A percentile compares a stretch with the other conserved stretches of the same genome.
Evolutionary conservation across 2,888 invertebrate species (phyloP).

Genomic region (Spialia ferax): DNA sequence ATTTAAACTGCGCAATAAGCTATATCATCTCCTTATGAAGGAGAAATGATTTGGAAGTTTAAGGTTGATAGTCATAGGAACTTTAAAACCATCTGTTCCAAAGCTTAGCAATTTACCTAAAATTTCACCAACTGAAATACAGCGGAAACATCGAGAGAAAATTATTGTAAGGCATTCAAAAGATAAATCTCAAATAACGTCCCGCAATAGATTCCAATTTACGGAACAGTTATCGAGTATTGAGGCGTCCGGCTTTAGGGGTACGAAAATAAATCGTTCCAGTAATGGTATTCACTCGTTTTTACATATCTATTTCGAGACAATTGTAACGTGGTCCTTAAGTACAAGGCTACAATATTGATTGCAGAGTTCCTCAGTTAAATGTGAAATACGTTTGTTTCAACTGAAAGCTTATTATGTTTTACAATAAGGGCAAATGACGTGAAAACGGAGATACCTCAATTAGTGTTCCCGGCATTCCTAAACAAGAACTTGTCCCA

Average conservation of each 20-base stretch:
- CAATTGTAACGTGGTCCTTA: not conserved
- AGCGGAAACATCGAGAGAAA: not conserved
- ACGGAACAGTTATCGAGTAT: constrained; percentile 43
- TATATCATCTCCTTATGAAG: no score
- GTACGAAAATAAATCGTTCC: constrained; percentile 42
- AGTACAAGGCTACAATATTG: constrained; percentile 69
- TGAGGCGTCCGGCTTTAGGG: constrained; percentile 41
- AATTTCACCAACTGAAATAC: not conserved
- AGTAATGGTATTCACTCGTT: constrained; percentile 30
- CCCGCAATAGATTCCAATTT: constrained; percentile 45
- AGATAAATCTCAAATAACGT: constrained; percentile 39
- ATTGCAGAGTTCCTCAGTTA: constrained; percentile 44
- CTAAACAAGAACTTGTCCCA: no score
- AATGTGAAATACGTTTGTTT: not conserved
- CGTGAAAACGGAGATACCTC: not conserved
- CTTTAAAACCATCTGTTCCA: no score
- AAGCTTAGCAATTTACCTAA: no score
- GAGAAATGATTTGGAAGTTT: no score
- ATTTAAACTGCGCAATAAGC: no score
- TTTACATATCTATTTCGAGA: constrained; percentile 8
- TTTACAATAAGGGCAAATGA: not conserved
- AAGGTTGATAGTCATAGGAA: no score
- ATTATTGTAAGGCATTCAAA: constrained; percentile 20
- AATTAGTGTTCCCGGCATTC: not conserved
- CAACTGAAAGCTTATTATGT: not conserved